phyloP scores from a whole-genome alignment of 2,888 invertebrate species.

The Nycteola revayana region DNA sequence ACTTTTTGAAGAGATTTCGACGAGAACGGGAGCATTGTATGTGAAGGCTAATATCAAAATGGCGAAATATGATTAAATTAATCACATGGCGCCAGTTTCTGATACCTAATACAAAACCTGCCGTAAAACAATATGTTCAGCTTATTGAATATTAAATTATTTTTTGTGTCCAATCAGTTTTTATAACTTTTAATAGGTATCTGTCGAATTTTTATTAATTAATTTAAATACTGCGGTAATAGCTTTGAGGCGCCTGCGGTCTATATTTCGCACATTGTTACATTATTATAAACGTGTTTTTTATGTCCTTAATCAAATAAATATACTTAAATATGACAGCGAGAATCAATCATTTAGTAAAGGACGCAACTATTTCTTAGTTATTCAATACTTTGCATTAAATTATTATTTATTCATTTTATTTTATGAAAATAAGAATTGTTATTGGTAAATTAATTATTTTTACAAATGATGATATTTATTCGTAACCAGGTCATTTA shows the following conservation, averaged over 20 bases:
- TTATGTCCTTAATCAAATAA: slow-evolving; percentile 15
- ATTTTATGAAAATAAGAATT: no score
- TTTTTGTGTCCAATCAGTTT: slow-evolving; percentile 17
- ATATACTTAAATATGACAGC: no score
- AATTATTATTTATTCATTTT: no score
- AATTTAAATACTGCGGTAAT: slow-evolving; percentile 15
- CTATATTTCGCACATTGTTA: slow-evolving; percentile 16
- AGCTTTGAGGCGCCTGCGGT: slow-evolving; percentile 19
- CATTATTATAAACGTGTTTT: slow-evolving; percentile 15
- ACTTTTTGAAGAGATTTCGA: no score
- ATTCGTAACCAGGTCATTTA: no score
- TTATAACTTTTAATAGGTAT: slow-evolving; percentile 30
- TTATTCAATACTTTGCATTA: no score
- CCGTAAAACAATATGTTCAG: slow-evolving; percentile 23
- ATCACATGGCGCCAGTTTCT: slow-evolving; percentile 45
- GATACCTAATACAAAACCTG: slow-evolving; percentile 29
- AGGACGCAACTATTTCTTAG: no score
- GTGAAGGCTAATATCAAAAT: no score
- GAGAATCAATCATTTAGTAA: no score
- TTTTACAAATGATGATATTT: no score
- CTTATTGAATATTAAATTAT: slow-evolving; percentile 13
- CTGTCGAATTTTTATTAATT: slow-evolving; percentile 15
- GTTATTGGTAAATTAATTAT: no score
- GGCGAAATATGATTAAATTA: slow-evolving; percentile 24
- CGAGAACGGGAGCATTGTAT: no score